Evolutionary conservation across 2,113 vertebrate genomes (phyloP).

Genomic region (Procapra przewalskii): DNA sequence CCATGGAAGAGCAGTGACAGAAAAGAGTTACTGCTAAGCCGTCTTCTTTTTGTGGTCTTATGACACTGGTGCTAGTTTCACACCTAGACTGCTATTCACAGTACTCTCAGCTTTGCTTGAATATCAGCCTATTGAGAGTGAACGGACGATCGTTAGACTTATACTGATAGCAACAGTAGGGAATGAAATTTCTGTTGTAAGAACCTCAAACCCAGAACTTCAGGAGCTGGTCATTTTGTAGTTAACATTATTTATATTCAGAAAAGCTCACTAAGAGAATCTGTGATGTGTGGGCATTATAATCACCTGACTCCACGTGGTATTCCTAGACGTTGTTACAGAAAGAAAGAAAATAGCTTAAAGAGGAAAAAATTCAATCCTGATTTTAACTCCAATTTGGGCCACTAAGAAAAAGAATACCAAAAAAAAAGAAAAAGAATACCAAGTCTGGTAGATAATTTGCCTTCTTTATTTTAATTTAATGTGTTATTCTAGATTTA

Average conservation of each 20-base stretch:
- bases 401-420: constrained; percentile 59
- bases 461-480: constrained; percentile 42
- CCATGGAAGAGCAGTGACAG: background rate
- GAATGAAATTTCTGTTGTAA: constrained; percentile 49
- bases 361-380: constrained; percentile 55
- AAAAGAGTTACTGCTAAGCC: background rate
- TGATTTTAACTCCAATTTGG: constrained; percentile 57
- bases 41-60: background rate
- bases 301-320: constrained; percentile 72
- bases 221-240: constrained; percentile 54
- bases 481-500: constrained; percentile 60
- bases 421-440: no score
- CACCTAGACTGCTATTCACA: background rate
- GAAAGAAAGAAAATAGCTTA: constrained; percentile 64
- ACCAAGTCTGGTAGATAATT: constrained; percentile 47
- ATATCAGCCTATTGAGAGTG: background rate
- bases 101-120: background rate
- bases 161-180: constrained; percentile 15
- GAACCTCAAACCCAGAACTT: constrained; percentile 63
- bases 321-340: constrained; percentile 72
- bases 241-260: constrained; percentile 58
- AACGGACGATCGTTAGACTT: background rate
- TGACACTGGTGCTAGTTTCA: background rate
- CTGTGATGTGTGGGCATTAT: constrained; percentile 73
- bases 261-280: constrained; percentile 67